Evolutionary conservation across 2,797 vertebrate species (phyloP), one percentile per base, ranked within the genome.

Genomic region (Sebastes steindachneri): DNA sequence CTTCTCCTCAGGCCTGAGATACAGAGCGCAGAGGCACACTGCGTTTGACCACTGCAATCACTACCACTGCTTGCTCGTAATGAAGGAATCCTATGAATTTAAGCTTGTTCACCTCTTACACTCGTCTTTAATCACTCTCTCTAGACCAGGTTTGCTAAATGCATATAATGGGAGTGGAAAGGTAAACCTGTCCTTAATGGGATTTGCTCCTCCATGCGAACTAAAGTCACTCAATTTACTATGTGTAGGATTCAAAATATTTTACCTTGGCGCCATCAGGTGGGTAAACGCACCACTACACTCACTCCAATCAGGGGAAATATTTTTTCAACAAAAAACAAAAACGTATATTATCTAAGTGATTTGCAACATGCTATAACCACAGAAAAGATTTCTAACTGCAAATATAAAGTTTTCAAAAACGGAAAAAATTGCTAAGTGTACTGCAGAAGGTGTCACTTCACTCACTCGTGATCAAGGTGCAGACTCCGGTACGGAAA

Each of bases 21-120:
- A 51, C 55, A 45, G 26, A 77, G 59, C 3, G 0, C 62, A 54
- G 54, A 59, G 15, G 25, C 55, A 25, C 19, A 33, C 10, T 51
- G 53, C 14, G 21, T 81, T 41, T 76, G 57, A 85, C 65, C 51
- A 21, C 35, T 35, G 23, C 35, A 55, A 64, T 69, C 33, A 51
- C 51, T n/a, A 85, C 65, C 41, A 21, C 35, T 35, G 26, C 33
- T 68, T 31, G 14, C 62, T 57, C 58, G 26, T 75, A 41, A 77
- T 66, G 5, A 58, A 78, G 9, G 26, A 9, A 28, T 33, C 41
- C 35, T 29, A 48, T 60, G 28, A 62, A 53, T 28, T 48, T 41
- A 11, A 53, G 9, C 25, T 48, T 45, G 11, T 63, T 64, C 64
- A 29, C 23, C 65, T 57, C 37, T 9, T 78, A 25, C 5, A n/a